These are phyloP conservation scores for Mirza zaza DNA, from an alignment of 2,113 vertebrate genomes.

Conservation along the genomic window DNA sequence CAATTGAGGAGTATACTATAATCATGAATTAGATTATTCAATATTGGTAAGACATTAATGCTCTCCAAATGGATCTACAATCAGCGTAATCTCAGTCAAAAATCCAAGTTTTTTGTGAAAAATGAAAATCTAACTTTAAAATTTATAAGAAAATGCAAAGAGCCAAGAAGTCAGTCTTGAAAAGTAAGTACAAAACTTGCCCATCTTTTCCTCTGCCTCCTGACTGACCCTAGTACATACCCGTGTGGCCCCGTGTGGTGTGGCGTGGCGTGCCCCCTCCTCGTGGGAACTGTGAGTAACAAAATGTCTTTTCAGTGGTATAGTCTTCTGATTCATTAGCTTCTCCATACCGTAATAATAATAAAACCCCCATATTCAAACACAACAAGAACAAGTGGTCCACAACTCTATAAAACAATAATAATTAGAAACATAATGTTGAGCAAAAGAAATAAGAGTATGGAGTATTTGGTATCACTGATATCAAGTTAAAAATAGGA, in stretches of 20 bases:
- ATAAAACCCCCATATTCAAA: constrained; percentile 24
- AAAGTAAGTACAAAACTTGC: background rate
- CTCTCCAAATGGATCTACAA: background rate
- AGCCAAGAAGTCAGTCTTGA: background rate
- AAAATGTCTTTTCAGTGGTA: background rate
- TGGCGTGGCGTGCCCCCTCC: background rate
- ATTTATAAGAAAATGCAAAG: background rate
- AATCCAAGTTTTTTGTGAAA: background rate
- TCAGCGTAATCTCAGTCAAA: background rate
- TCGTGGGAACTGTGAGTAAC: background rate
- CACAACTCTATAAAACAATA: background rate
- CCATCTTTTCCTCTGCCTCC: background rate
- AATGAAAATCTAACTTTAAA: background rate
- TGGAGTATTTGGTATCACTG: background rate
- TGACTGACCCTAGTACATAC: background rate
- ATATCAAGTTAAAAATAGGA: background rate
- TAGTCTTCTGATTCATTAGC: background rate
- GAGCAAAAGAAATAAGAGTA: background rate
- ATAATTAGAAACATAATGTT: background rate
- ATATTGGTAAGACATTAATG: background rate
- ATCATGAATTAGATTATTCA: background rate
- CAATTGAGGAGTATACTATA: background rate
- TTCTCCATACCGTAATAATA: background rate
- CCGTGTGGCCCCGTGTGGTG: background rate
- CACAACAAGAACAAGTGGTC: background rate